These are phyloP conservation scores for Eueides isabella DNA, from an alignment of 1,140 invertebrate genomes.

Conservation along the genomic window DNA sequence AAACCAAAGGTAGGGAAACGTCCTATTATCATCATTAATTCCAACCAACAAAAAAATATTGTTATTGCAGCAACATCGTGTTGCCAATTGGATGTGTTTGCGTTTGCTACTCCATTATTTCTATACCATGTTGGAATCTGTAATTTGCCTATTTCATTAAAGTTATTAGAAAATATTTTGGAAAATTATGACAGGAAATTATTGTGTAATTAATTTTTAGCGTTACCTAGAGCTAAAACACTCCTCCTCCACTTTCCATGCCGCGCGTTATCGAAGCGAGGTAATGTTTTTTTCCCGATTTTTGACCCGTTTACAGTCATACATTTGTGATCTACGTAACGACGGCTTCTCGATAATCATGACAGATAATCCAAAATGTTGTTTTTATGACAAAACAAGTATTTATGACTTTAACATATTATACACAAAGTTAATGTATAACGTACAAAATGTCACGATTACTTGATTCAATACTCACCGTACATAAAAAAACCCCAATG, in stretches of 20 bases:
- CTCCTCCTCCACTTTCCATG: too few relatives aligned
- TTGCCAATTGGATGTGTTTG: slow-evolving; percentile 85
- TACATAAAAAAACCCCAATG: slow-evolving; percentile 84
- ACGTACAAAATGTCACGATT: slow-evolving; percentile 6
- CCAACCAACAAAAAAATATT: slow-evolving; percentile 90
- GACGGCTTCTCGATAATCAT: too few relatives aligned
- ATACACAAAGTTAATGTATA: too few relatives aligned
- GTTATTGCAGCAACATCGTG: slow-evolving; percentile 90
- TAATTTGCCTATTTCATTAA: slow-evolving; percentile 34
- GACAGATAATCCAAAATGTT: not conserved
- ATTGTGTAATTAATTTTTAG: too few relatives aligned
- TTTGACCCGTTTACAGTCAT: too few relatives aligned
- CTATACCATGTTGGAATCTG: slow-evolving; percentile 71
- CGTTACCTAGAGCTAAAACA: too few relatives aligned
- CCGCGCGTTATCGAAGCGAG: too few relatives aligned
- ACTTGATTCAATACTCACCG: slow-evolving; percentile 66
- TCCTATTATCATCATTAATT: slow-evolving; percentile 92
- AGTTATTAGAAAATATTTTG: not conserved
- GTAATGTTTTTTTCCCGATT: too few relatives aligned
- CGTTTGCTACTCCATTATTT: slow-evolving; percentile 56
- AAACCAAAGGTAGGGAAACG: slow-evolving; percentile 92
- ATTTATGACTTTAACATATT: not conserved
- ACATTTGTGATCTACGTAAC: too few relatives aligned
- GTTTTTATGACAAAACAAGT: not conserved
- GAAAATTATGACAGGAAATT: not conserved